Conservation (phyloP, 2,797 vertebrate species). For the Simalia tracyae region DNA sequence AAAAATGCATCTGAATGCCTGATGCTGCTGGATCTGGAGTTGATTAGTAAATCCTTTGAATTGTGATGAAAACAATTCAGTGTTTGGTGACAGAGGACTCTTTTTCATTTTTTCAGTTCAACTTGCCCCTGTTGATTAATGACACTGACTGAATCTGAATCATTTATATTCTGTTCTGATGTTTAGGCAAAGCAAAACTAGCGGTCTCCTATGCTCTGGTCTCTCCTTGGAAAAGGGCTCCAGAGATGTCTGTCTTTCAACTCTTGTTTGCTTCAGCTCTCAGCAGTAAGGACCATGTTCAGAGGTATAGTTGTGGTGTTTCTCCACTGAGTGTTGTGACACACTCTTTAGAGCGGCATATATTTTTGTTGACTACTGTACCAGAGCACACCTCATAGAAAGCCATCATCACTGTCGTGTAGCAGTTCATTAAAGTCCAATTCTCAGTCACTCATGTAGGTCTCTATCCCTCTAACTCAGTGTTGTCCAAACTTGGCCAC, state of each 20-base stretch:
- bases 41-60: constrained; percentile 6
- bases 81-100: background rate
- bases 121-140: background rate
- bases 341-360: background rate
- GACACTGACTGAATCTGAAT: background rate
- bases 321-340: background rate
- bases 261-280: constrained; percentile 38
- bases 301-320: background rate
- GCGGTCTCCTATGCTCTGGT: constrained; percentile 19
- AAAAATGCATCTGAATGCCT: background rate
- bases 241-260: constrained; percentile 26
- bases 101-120: background rate
- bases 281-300: background rate
- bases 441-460: background rate
- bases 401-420: background rate
- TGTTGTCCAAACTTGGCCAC: no score
- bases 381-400: background rate
- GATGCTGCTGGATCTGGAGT: accelerated
- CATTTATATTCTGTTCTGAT: background rate
- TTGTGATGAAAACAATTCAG: background rate
- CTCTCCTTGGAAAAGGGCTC: constrained; percentile 36
- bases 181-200: background rate
- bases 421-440: background rate
- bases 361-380: background rate
- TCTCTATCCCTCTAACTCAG: background rate